Evolutionary conservation across 2,113 vertebrate species (phyloP).

Genomic region (Upupa epops): DNA sequence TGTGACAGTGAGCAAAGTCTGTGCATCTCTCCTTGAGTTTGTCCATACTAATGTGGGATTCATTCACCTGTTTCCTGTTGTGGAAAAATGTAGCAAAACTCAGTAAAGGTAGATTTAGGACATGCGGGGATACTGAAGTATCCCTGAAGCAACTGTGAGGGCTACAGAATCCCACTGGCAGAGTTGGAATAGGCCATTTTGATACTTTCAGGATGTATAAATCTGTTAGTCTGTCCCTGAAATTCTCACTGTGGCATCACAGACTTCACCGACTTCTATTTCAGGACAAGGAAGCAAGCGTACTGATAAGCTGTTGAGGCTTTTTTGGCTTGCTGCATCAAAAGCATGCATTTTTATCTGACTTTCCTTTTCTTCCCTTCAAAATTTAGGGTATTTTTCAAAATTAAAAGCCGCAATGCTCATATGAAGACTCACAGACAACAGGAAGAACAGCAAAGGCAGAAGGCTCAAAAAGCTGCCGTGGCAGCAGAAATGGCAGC

Average conservation of each 20-base stretch:
- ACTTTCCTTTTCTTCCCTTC: not conserved
- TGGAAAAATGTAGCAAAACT: not conserved
- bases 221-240: slow-evolving; percentile 33
- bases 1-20: not conserved
- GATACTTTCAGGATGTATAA: slow-evolving; percentile 14
- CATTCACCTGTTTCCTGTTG: not conserved
- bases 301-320: slow-evolving; percentile 44
- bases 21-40: not conserved
- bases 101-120: not conserved
- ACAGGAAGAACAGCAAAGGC: slow-evolving; percentile 83
- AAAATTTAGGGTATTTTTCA: slow-evolving; percentile 84
- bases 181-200: not conserved
- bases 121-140: not conserved
- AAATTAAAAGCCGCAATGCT: slow-evolving; percentile 91
- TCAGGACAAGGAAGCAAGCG: slow-evolving; percentile 42
- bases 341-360: slow-evolving; percentile 44
- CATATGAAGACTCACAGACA: slow-evolving; percentile 92
- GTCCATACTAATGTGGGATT: rapidly evolving
- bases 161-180: not conserved
- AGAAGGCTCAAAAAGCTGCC: slow-evolving; percentile 82
- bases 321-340: slow-evolving; percentile 53
- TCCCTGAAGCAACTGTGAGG: not conserved
- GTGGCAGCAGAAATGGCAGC: slow-evolving; percentile 78
- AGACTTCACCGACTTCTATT: slow-evolving; percentile 52
- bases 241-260: slow-evolving; percentile 31